These are phyloP conservation scores for Dicrostonyx torquatus DNA, from an alignment of 2,797 vertebrate genomes.

Conservation along the genomic window DNA sequence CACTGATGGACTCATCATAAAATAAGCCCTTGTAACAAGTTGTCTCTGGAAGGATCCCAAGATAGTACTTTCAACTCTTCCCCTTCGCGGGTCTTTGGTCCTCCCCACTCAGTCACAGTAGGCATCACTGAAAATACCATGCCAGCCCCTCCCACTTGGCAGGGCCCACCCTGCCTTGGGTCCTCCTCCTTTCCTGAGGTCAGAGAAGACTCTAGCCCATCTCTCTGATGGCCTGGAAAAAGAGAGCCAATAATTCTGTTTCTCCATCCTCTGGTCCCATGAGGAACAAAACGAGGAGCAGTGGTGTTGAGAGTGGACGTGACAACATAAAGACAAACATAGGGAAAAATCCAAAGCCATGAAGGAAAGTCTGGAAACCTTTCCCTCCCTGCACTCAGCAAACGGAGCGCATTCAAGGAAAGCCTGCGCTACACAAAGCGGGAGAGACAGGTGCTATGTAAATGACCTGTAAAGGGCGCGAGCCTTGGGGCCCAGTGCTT, in stretches of 20 bases:
- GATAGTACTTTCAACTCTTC: conserved; percentile 19
- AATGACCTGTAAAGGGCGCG: not conserved
- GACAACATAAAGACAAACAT: not conserved
- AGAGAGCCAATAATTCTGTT: not conserved
- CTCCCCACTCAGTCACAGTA: not conserved
- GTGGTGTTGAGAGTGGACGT: not conserved
- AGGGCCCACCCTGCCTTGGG: not conserved
- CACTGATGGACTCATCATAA: conserved; percentile 22
- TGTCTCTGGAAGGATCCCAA: conserved; percentile 59
- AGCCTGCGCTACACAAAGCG: not conserved
- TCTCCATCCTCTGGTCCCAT: not conserved
- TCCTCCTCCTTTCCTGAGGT: not conserved
- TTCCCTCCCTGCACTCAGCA: not conserved
- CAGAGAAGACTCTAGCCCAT: not conserved
- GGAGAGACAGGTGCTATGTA: not conserved
- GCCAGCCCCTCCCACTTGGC: not conserved
- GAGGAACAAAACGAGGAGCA: not conserved
- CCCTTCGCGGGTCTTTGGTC: not conserved
- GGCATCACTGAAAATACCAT: conserved; percentile 54
- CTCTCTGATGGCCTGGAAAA: not conserved
- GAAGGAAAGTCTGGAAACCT: not conserved
- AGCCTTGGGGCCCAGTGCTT: not conserved
- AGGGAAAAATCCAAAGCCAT: not conserved
- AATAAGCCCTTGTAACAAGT: conserved; percentile 54
- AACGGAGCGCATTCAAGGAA: not conserved